phyloP scores from a whole-genome alignment of 2,113 vertebrate genomes.

The Barbus barbus region DNA sequence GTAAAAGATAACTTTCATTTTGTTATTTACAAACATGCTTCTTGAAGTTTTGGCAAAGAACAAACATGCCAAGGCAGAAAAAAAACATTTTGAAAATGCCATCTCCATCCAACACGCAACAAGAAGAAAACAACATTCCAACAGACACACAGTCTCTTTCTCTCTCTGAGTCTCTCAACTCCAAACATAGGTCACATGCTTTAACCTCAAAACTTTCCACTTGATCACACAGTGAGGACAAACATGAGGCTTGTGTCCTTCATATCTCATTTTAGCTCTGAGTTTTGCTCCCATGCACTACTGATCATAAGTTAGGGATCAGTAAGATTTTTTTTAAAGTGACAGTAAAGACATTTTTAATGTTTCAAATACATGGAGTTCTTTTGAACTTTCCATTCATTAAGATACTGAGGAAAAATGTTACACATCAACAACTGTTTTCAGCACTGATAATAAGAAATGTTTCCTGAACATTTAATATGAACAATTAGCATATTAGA shows the following conservation, averaged over 20 bases:
- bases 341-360: background rate
- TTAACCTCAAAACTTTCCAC: constrained; percentile 26
- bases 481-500: too few relatives aligned
- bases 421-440: too few relatives aligned
- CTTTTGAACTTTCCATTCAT: too few relatives aligned
- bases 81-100: constrained; percentile 16
- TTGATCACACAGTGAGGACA: background rate
- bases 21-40: background rate
- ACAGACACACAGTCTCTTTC: constrained; percentile 8
- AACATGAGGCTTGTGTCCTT: constrained; percentile 3
- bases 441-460: background rate
- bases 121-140: constrained; percentile 55
- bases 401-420: too few relatives aligned
- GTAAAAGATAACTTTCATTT: background rate
- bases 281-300: background rate
- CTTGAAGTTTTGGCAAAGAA: background rate
- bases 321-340: background rate
- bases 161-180: background rate
- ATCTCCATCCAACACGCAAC: constrained; percentile 36
- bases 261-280: background rate
- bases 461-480: background rate
- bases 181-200: constrained; percentile 14
- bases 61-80: background rate
- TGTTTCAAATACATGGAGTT: background rate
- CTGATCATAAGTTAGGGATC: background rate